These are phyloP conservation scores for Trichopria drosophilae DNA, from an alignment of 2,888 invertebrate species.

Conservation along the genomic window DNA sequence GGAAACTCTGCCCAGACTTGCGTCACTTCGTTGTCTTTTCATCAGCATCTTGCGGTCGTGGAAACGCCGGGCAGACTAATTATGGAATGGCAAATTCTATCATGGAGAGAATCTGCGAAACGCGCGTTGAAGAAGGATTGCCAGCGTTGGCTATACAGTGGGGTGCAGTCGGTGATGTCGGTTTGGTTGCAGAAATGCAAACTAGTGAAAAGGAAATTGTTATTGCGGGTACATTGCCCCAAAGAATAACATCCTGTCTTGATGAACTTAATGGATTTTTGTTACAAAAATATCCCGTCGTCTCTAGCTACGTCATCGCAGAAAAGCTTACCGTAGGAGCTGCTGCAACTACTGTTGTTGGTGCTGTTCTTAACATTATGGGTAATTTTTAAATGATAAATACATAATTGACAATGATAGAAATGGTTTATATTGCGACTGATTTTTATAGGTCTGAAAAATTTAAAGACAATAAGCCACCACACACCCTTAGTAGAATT, in stretches of 20 bases:
- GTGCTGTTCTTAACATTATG: slow-evolving; percentile 69
- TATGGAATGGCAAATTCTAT: slow-evolving; percentile 60
- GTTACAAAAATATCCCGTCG: slow-evolving; percentile 66
- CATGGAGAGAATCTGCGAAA: slow-evolving; percentile 16
- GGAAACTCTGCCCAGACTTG: slow-evolving; percentile 56
- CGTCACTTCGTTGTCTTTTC: slow-evolving; percentile 65
- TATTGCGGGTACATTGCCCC: slow-evolving; percentile 82
- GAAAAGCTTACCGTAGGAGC: slow-evolving; percentile 71
- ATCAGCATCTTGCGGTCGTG: slow-evolving; percentile 64
- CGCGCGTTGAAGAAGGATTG: slow-evolving; percentile 22
- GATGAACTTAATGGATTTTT: slow-evolving; percentile 75
- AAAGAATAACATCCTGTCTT: slow-evolving; percentile 81
- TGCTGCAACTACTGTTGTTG: slow-evolving; percentile 70
- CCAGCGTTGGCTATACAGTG: not conserved
- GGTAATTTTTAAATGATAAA: slow-evolving; percentile 45
- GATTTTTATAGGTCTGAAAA: slow-evolving; percentile 55
- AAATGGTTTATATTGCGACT: slow-evolving; percentile 34
- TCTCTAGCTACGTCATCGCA: slow-evolving; percentile 84
- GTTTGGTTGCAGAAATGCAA: slow-evolving; percentile 76
- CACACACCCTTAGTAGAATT: slow-evolving; percentile 82
- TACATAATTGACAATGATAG: not conserved
- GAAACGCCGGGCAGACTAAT: slow-evolving; percentile 66
- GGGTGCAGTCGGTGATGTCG: slow-evolving; percentile 57
- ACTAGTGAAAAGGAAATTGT: slow-evolving; percentile 71
- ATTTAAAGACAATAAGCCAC: slow-evolving; percentile 68